These are phyloP conservation scores for Kryptopterus vitreolus DNA, from an alignment of 2,797 vertebrate genomes.

Conservation along the genomic window DNA sequence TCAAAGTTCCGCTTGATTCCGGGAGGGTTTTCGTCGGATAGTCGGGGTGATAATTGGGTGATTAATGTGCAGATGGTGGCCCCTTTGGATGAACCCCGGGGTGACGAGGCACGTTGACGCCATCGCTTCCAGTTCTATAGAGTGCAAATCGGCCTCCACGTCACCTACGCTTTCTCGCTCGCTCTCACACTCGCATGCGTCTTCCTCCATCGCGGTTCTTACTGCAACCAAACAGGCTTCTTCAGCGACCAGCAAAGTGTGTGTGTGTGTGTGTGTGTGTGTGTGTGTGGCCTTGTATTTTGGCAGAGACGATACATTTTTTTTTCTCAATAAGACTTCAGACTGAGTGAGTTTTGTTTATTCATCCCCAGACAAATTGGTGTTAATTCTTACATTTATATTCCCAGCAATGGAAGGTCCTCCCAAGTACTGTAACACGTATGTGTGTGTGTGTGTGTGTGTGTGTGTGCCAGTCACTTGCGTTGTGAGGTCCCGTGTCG, in stretches of 20 bases:
- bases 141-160: conserved; percentile 33
- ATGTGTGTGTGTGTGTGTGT: not conserved
- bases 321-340: not conserved
- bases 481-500: conserved; percentile 3
- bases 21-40: conserved; percentile 68
- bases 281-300: not conserved
- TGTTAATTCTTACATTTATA: not conserved
- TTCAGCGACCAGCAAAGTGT: conserved; percentile 23
- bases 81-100: conserved; percentile 39
- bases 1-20: conserved; percentile 56
- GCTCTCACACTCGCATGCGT: not conserved
- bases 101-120: conserved; percentile 41
- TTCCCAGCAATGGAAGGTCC: not conserved
- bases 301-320: not conserved
- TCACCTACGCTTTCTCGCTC: conserved; percentile 25
- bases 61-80: conserved; percentile 72
- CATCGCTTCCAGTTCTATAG: conserved; percentile 31
- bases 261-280: not conserved
- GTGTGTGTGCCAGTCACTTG: not conserved
- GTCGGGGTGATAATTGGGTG: conserved; percentile 73
- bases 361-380: not conserved
- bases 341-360: not conserved
- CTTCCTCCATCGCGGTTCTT: conserved; percentile 15
- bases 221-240: conserved; percentile 22
- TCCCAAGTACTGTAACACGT: not conserved